Base-by-base conservation (phyloP, 2,113 vertebrate genomes). In the Motacilla alba region DNA sequence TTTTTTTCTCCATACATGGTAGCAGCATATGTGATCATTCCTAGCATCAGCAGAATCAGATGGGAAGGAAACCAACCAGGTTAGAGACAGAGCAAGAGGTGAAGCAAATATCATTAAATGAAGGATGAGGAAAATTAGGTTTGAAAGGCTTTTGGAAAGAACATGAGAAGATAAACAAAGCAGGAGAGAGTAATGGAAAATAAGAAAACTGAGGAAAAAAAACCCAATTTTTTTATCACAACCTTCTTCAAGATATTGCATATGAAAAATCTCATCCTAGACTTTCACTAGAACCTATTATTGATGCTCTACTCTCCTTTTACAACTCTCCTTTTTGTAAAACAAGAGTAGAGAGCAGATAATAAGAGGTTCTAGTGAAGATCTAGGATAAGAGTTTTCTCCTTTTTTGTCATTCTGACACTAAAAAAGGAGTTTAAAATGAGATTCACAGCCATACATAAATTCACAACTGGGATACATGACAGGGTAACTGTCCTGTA, bases 221-320 rank as follows among this genome's bases (percentile, higher is more conserved):
- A 0, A 0, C 0, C 2, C 30, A 15, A 13, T 11, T 33, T 83
- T 74, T 80, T 59, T 73, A 62, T 70, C 77, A 67, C 27, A 80
- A 50, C 6, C 13, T 58, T 46, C 53, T 69, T 80, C 37, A 60
- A 89, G 78, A 80, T 52, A 53, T 53, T 67, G 15, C 53, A 11
- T 24, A 46, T 27, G 7, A 66, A 77, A 75, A 76, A 49, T 43
- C 23, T 72, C 8, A 33, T 73, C n/a, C 70, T 37, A 76, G 21
- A 72, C 10, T 7, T 68, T 62, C 24, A 47, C 30, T 66, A 39
- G 23, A 79, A 60, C 27, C 14, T 49, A 50, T 21, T 23, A 63
- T 35, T 31, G 60, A 47, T 10, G 22, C n/a, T 47, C 35, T 41
- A 35, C 6, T 47, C 53, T 72, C 23, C 23, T 86, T 86, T 69